phyloP scores from a whole-genome alignment of 1,140 invertebrate genomes.

The Sinella curviseta region DNA sequence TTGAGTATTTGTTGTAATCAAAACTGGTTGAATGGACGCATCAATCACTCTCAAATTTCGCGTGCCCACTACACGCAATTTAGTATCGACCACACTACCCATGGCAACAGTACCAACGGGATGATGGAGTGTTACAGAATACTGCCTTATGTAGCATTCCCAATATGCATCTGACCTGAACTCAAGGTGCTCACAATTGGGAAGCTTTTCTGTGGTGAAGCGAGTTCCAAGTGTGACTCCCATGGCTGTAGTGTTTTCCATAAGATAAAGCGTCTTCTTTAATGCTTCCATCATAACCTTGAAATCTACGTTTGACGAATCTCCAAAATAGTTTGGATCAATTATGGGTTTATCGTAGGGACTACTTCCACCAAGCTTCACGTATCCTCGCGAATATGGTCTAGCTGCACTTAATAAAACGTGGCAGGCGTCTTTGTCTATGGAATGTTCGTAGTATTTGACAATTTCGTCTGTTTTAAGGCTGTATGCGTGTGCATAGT shows the following conservation, averaged over 20 bases:
- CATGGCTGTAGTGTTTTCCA: conserved; percentile 15
- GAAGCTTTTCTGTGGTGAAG: conserved; percentile 61
- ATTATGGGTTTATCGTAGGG: conserved; percentile 60
- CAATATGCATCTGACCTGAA: conserved; percentile 36
- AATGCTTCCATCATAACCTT: not conserved
- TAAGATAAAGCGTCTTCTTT: not conserved
- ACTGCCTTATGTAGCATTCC: conserved; percentile 51
- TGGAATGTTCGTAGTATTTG: conserved; percentile 31
- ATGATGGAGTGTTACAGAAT: conserved; percentile 60
- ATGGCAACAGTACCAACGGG: not conserved
- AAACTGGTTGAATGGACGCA: conserved; percentile 60
- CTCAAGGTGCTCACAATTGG: conserved; percentile 31
- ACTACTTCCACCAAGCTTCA: conserved; percentile 52
- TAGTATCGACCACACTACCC: conserved; percentile 57
- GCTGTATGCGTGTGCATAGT: not conserved
- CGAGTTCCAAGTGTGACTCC: conserved; percentile 63
- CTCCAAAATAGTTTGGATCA: conserved; percentile 58
- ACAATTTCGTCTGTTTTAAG: conserved; percentile 15
- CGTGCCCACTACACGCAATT: conserved; percentile 58
- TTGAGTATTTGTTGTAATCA: conserved; percentile 61
- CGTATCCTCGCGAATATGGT: conserved; percentile 31
- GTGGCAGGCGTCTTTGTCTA: conserved; percentile 28
- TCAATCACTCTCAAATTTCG: conserved; percentile 59
- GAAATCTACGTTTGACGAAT: conserved; percentile 48
- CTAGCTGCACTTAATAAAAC: conserved; percentile 32